phyloP scores from a whole-genome alignment of 2,113 vertebrate genomes.

The Rostratula benghalensis region DNA sequence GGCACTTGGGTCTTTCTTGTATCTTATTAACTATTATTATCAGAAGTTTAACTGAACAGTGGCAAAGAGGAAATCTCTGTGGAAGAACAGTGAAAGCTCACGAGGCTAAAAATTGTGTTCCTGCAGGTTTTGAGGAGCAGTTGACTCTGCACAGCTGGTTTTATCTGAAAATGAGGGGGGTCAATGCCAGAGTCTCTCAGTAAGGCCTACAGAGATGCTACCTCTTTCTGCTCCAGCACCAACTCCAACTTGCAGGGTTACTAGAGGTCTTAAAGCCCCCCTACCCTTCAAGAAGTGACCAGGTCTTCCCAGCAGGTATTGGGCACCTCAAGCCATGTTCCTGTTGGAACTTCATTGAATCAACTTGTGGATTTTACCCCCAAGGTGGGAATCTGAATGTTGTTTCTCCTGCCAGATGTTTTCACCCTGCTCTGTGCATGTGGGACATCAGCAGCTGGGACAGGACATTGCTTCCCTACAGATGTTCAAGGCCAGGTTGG shows the following conservation, averaged over 20 bases:
- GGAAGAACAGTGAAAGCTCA: background rate
- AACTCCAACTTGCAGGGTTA: background rate
- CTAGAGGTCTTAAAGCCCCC: background rate
- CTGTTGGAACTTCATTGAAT: too few species aligned
- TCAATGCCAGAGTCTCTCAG: background rate
- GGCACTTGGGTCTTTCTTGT: background rate
- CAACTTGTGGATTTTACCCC: background rate
- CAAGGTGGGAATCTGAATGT: background rate
- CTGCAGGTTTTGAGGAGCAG: background rate
- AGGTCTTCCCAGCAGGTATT: background rate
- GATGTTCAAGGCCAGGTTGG: too few species aligned
- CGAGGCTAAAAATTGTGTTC: background rate
- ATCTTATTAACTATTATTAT: background rate
- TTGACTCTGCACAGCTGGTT: background rate
- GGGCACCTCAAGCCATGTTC: too few species aligned
- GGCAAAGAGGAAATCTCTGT: background rate
- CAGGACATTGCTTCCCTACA: background rate
- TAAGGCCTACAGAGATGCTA: too few species aligned
- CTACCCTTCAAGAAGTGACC: background rate
- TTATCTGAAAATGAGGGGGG: fast-evolving
- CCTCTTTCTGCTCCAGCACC: background rate
- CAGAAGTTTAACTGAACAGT: background rate
- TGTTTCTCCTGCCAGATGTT: background rate
- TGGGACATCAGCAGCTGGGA: background rate
- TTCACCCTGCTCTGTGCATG: fast-evolving